Evolutionary conservation across 2,888 invertebrate species (phyloP).

Genomic region (Caenorhabditis zanzibari): DNA sequence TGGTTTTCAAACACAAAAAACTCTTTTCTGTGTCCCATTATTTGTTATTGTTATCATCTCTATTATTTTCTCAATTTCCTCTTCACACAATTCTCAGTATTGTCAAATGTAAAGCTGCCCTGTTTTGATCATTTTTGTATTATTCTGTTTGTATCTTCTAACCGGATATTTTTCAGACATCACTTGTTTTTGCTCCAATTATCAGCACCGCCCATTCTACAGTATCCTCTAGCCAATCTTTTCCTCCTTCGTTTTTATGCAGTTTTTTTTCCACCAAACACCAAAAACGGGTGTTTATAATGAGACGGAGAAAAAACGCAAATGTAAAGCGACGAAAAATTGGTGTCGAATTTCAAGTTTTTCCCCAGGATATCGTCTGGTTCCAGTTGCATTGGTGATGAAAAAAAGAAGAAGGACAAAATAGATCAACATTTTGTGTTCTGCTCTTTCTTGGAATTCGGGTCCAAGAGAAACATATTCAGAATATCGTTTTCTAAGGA

Average conservation of each 20-base stretch:
- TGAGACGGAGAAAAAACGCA: constrained; percentile 45
- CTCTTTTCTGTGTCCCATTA: neutral
- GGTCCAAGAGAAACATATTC: too few species aligned
- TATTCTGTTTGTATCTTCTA: neutral
- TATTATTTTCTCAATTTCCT: constrained; percentile 1
- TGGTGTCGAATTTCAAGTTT: constrained; percentile 55
- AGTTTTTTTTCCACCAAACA: constrained; percentile 12
- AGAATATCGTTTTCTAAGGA: too few species aligned
- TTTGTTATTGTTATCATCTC: constrained; percentile 40
- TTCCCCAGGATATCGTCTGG: constrained; percentile 43
- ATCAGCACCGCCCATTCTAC: neutral
- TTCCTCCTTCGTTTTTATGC: neutral
- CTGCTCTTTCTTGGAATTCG: constrained; percentile 5
- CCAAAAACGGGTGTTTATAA: constrained; percentile 38
- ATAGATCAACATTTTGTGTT: constrained; percentile 18
- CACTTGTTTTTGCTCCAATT: neutral
- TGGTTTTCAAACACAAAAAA: constrained; percentile 10
- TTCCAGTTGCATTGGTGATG: constrained; percentile 43
- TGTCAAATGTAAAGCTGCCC: neutral
- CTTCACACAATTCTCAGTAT: constrained; percentile 4
- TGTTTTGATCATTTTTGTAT: neutral
- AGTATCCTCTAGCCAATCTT: neutral
- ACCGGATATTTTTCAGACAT: constrained; percentile 3
- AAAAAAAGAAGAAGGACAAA: neutral
- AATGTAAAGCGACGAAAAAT: constrained; percentile 51